Evolutionary conservation across 2,113 vertebrate species (phyloP).

Genomic region (Pelecanoides urinatrix): DNA sequence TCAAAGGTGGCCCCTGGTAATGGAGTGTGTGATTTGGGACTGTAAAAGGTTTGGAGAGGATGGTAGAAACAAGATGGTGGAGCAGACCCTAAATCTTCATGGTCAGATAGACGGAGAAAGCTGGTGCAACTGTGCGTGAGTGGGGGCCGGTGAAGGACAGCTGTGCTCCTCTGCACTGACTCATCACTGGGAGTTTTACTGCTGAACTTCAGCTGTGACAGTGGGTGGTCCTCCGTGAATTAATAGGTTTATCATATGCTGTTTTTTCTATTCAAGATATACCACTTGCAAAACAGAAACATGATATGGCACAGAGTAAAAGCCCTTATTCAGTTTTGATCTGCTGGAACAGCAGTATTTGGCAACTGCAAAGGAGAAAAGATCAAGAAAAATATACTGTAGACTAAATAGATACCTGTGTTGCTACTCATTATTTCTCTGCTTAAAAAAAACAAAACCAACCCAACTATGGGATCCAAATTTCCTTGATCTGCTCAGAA

Average conservation of each 20-base stretch:
- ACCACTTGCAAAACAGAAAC: not conserved
- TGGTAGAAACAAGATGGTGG: not conserved
- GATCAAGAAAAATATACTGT: not conserved
- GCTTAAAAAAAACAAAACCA: not conserved
- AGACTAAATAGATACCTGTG: not conserved
- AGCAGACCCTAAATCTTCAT: not conserved
- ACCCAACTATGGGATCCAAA: not conserved
- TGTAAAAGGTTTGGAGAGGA: not conserved
- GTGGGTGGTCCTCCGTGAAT: not conserved
- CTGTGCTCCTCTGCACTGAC: not conserved
- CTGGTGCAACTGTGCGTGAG: rapidly evolving
- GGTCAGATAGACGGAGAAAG: rapidly evolving
- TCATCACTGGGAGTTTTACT: rapidly evolving
- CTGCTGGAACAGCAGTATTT: not conserved
- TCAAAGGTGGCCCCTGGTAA: not conserved
- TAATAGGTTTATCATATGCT: not conserved
- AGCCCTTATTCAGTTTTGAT: not conserved
- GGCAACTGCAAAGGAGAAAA: not conserved
- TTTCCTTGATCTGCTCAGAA: not conserved
- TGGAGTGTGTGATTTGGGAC: not conserved
- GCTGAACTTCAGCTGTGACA: not conserved
- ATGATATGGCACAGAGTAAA: not conserved
- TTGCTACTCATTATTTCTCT: not conserved
- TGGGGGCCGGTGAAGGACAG: not conserved
- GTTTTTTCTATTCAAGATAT: not conserved